Conservation (phyloP, 2,888 invertebrate species). For the Cataglyphis cursor region DNA sequence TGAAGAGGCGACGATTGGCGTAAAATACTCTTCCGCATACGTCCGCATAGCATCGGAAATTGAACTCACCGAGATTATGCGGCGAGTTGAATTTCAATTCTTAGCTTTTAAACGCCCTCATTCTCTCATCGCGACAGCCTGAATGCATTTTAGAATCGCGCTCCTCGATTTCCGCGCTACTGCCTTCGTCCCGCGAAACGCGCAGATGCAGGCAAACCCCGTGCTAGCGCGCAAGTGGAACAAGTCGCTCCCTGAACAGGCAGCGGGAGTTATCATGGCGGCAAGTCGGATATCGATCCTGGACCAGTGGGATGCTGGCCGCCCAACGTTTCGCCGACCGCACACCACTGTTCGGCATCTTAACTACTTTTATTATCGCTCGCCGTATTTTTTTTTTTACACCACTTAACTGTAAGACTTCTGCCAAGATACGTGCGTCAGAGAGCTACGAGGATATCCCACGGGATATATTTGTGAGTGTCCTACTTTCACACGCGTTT, state of each 20-base stretch:
- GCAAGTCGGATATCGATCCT: constrained; percentile 80
- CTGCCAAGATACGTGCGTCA: constrained; percentile 44
- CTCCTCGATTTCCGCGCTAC: constrained; percentile 18
- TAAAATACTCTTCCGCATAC: constrained; percentile 20
- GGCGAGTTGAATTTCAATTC: constrained; percentile 20
- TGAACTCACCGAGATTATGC: constrained; percentile 16
- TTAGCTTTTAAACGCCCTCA: constrained; percentile 19
- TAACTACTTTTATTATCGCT: constrained; percentile 24
- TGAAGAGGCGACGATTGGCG: not conserved
- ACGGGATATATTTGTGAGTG: constrained; percentile 64
- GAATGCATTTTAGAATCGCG: constrained; percentile 26
- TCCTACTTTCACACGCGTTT: constrained; percentile 50
- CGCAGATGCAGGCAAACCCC: constrained; percentile 35
- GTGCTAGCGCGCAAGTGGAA: constrained; percentile 1
- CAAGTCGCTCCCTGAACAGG: constrained; percentile 37
- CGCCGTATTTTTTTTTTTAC: constrained; percentile 15
- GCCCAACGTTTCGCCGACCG: constrained; percentile 60
- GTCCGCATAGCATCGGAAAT: constrained; percentile 7
- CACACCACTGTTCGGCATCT: constrained; percentile 33
- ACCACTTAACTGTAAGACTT: constrained; percentile 31
- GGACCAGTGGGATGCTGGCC: constrained; percentile 78
- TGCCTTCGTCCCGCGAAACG: constrained; percentile 12
- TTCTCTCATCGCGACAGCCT: not conserved
- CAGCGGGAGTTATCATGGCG: constrained; percentile 73
- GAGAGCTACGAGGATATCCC: constrained; percentile 39